Base-by-base conservation (phyloP, 2,113 vertebrate species). In the Ovis aries region DNA sequence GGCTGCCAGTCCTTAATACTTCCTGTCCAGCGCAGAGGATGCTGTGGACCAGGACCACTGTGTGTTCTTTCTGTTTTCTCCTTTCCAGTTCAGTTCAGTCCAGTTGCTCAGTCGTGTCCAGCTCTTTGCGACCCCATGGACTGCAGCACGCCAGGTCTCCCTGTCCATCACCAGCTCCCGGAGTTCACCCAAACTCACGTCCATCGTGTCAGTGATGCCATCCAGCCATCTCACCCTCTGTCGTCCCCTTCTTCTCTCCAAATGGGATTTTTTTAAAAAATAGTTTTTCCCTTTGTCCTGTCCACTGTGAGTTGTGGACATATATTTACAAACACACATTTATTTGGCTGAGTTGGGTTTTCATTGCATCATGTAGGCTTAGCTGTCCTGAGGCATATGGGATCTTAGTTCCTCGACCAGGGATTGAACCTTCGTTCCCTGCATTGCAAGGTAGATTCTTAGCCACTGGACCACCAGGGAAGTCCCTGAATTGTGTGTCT, bases 31-130 rank as follows among this genome's bases (percentile, higher is more conserved):
- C 0, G 0, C 0, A 29, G 57, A 33, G 4, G 1, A 2, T 1
- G 12, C 36, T 3, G 0, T 1, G 7, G 16, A 7, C 82, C 48
- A 9, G 14, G 3, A 1, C 12, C 7, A 2, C 6, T 2, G 2
- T 1, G 17, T 19, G 13, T 2, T 11, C 31, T 12, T 52, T 31
- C 53, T 9, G 31, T 43, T 15, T 29, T 62, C 43, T 31, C 36
- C 25, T 27, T 74, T 74, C 64, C 64, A 67, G 64, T 21, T 36
- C 4, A 67, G 64, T 67, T 67, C 33, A 36, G 64, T 36, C 9
- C 33, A 36, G 8, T 19, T 0, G 8, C 33, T 67, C 64, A 67
- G 17, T 36, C 0, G 0, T 21, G 33, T 67, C 33, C 1, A 2
- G 21, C 64, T 67, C 16, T 36, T 36, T 67, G 33, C 0, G 1